Evolutionary conservation across 2,888 invertebrate species (phyloP).

Genomic region (Tanypteryx hageni): DNA sequence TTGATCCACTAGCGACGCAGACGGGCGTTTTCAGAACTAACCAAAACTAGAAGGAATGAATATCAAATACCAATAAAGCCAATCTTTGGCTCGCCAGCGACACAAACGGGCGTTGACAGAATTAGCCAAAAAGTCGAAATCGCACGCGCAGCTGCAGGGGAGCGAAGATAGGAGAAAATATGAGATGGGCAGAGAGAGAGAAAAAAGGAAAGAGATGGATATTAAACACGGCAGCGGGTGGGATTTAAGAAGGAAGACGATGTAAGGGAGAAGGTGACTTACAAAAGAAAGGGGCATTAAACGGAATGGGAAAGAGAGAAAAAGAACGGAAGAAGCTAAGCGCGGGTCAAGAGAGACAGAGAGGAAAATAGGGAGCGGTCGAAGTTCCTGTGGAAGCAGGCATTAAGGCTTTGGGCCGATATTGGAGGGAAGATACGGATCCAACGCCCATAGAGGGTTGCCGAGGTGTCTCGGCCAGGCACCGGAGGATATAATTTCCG

Average conservation of each 20-base stretch:
- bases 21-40: too few relatives aligned
- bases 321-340: slow-evolving; percentile 45
- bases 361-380: slow-evolving; percentile 46
- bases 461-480: slow-evolving; percentile 15
- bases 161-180: neutral
- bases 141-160: too few relatives aligned
- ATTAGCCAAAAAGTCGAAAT: too few relatives aligned
- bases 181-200: neutral
- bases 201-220: neutral
- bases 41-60: too few relatives aligned
- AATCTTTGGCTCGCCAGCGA: too few relatives aligned
- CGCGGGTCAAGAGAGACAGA: slow-evolving; percentile 12
- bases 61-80: too few relatives aligned
- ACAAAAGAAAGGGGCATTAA: slow-evolving; percentile 60
- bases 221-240: too few relatives aligned
- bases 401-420: neutral
- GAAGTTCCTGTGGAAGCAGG: neutral
- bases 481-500: slow-evolving; percentile 27
- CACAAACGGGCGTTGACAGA: too few relatives aligned
- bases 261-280: slow-evolving; percentile 62
- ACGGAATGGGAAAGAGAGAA: slow-evolving; percentile 11
- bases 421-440: neutral
- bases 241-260: slow-evolving; percentile 65
- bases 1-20: too few relatives aligned
- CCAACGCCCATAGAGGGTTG: neutral